Evolutionary conservation across 2,888 invertebrate species (phyloP).

Genomic region (Tipula confusa): DNA sequence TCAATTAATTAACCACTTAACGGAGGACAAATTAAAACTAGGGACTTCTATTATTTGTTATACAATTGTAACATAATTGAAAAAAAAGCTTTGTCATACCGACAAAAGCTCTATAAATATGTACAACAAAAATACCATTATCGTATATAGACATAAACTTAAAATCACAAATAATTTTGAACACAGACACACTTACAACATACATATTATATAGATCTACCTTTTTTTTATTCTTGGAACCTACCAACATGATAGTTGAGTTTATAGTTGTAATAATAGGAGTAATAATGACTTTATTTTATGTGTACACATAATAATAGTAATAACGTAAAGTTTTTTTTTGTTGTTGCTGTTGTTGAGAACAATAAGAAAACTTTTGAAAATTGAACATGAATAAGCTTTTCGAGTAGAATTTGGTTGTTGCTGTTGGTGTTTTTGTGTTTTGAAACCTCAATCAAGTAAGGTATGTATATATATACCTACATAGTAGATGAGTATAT

Average conservation of each 20-base stretch:
- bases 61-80: not conserved
- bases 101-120: not conserved
- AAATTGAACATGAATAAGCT: constrained; percentile 12
- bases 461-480: not conserved
- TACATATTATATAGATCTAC: not conserved
- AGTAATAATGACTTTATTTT: constrained; percentile 12
- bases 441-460: not conserved
- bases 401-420: not conserved
- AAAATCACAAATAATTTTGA: not conserved
- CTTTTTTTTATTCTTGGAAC: not conserved
- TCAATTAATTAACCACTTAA: constrained; percentile 12
- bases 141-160: not conserved
- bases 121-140: not conserved
- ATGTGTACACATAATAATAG: not conserved
- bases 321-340: not conserved
- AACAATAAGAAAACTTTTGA: not conserved
- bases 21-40: not conserved
- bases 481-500: not conserved
- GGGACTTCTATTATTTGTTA: not conserved
- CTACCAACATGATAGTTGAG: not conserved
- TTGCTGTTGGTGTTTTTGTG: not conserved
- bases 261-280: not conserved
- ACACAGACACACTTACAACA: not conserved
- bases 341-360: not conserved
- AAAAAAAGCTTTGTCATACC: not conserved